These are phyloP conservation scores for Brachionus rotundiformis DNA, from an alignment of 1,140 invertebrate species.

Conservation along the genomic window DNA sequence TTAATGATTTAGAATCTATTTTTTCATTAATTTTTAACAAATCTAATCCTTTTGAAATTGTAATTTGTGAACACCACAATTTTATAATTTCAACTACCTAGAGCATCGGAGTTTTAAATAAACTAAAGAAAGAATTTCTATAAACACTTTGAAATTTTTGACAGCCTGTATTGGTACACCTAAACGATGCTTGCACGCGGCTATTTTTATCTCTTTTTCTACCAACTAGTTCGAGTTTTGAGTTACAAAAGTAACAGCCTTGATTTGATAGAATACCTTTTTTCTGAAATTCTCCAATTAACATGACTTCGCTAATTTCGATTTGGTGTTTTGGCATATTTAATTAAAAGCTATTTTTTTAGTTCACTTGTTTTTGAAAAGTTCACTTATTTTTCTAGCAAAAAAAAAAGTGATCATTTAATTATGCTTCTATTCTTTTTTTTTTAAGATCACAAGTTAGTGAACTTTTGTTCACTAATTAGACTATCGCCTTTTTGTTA, in stretches of 20 bases:
- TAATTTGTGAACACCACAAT: not conserved
- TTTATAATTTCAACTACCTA: not conserved
- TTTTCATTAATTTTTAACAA: not conserved
- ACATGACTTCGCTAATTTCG: not conserved
- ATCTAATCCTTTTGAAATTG: not conserved
- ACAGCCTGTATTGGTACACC: not conserved
- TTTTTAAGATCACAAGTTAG: too few relatives aligned
- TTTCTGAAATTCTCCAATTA: not conserved
- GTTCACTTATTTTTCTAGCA: not conserved
- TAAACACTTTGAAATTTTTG: not conserved
- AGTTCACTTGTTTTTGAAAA: not conserved
- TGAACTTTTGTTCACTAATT: too few relatives aligned
- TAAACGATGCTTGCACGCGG: not conserved
- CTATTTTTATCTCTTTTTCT: not conserved
- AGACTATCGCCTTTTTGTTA: too few relatives aligned
- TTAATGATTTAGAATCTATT: too few relatives aligned
- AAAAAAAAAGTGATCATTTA: not conserved
- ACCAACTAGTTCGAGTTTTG: not conserved
- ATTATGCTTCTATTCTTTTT: not conserved
- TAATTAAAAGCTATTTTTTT: not conserved
- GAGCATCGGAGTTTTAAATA: not conserved
- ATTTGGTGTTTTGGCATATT: not conserved
- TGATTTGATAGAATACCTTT: not conserved
- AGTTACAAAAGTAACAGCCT: not conserved
- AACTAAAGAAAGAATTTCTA: slow-evolving; percentile 5